phyloP scores from a whole-genome alignment of 2,888 invertebrate species.

The Drosophila subsilvestris region DNA sequence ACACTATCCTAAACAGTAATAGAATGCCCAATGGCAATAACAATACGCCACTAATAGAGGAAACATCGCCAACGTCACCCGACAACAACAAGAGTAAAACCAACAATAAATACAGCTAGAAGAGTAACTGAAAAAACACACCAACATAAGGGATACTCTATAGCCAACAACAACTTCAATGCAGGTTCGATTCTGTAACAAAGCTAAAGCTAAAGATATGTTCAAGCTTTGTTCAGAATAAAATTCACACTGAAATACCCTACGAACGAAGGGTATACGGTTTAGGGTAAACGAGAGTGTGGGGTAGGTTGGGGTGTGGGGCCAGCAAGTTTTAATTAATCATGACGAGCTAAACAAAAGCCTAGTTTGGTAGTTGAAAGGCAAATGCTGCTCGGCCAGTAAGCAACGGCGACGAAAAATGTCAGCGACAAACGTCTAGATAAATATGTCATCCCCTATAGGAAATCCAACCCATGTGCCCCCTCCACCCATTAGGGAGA shows the following conservation, averaged over 20 bases:
- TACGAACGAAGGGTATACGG: neutral
- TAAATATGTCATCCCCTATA: slow-evolving; percentile 67
- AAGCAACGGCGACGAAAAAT: slow-evolving; percentile 34
- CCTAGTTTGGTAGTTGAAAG: slow-evolving; percentile 22
- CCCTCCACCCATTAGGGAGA: slow-evolving; percentile 1
- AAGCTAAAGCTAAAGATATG: too few relatives aligned
- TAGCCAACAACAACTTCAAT: too few relatives aligned
- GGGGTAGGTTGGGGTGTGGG: neutral
- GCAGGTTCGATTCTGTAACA: too few relatives aligned
- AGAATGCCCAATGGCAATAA: slow-evolving; percentile 12
- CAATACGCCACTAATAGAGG: neutral
- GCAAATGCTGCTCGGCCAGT: slow-evolving; percentile 25
- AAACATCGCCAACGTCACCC: neutral
- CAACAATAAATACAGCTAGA: slow-evolving; percentile 18
- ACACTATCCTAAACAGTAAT: neutral
- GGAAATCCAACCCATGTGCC: slow-evolving; percentile 19
- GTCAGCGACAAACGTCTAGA: slow-evolving; percentile 66
- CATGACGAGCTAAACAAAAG: slow-evolving; percentile 44
- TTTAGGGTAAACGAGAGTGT: too few relatives aligned
- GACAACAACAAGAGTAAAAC: slow-evolving; percentile 25
- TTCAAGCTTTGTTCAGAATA: too few relatives aligned
- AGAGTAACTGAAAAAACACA: slow-evolving; percentile 3
- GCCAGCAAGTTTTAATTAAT: slow-evolving; percentile 45
- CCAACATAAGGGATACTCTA: too few relatives aligned
- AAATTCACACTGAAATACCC: neutral